Evolutionary conservation across 2,113 vertebrate species (phyloP), one percentile per base, ranked within the genome.

Genomic region (Pollimyrus isidori): DNA sequence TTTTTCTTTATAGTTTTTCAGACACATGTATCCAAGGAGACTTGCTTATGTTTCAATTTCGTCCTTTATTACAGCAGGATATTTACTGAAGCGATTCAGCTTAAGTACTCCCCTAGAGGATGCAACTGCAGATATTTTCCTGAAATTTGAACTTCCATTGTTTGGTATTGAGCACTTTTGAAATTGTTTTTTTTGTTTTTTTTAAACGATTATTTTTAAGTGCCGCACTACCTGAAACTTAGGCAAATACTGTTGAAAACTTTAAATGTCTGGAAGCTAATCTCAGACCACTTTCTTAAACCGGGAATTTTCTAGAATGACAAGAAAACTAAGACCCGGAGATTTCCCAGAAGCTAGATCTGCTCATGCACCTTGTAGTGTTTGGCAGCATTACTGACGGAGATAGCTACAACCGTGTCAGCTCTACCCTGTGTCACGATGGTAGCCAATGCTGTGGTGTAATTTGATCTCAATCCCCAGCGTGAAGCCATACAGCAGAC

Each of bases 21-120:
- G 26, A 87, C 26, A 35, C 85, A 87, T 30, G 85, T 87, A 53
- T 17, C 85, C 50, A 87, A 87, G 50, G 85, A 87, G 85, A 87
- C 85, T 53, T 53, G n/a, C 50, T 87, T 53, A 53, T 52, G 50
- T 53, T 87, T 87, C 85, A 87, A 48, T 53, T 87, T 56, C 1
- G 15, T 35, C 48, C 49, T 53, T 87, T 87, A 35, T 49, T 53
- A 87, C 85, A 87, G 50, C 85, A 35, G 85, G 49, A 53, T 87
- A 53, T 87, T 87, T 87, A 52, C 85, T 87, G 49, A 87, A 53
- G 50, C 85, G 48, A 87, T 53, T 87, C 50, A 84, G 26, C 7
- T 87, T 87, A 53, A 87, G 49, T 35, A 35, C 50, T n/a, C 50
- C 85, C 46, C 50, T 35, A 19, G 26, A 87, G 85, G 48, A 6